phyloP scores from a whole-genome alignment of 2,113 vertebrate genomes.

The Anoplopoma fimbria region DNA sequence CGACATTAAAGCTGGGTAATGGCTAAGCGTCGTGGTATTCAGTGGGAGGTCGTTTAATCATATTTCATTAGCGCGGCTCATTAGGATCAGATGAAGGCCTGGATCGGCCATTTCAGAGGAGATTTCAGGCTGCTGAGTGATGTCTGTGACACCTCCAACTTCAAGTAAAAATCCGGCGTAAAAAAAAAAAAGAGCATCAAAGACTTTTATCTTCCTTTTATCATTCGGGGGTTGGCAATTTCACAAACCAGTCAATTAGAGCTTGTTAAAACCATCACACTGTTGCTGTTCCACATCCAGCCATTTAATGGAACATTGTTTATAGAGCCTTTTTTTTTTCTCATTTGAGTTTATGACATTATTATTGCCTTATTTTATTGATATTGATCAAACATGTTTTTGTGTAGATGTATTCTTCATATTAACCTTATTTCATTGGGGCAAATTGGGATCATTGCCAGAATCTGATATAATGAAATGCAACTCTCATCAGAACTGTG shows the following conservation, averaged over 20 bases:
- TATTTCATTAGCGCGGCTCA: conserved; percentile 74
- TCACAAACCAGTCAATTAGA: conserved; percentile 76
- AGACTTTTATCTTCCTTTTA: conserved; percentile 78
- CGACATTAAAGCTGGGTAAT: conserved; percentile 67
- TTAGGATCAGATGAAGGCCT: conserved; percentile 68
- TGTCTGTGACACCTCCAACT: conserved; percentile 59
- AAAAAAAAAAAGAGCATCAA: conserved; percentile 65
- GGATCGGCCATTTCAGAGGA: conserved; percentile 50
- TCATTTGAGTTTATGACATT: conserved; percentile 3
- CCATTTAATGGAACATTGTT: conserved; percentile 31
- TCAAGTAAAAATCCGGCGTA: conserved; percentile 26
- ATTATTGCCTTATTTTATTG: neutral
- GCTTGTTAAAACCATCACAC: conserved; percentile 58
- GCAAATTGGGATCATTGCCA: neutral
- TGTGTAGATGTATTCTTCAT: neutral
- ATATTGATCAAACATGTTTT: conserved; percentile 5
- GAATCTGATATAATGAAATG: conserved; percentile 2
- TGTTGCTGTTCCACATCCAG: conserved; percentile 37
- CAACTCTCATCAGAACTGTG: conserved; percentile 4
- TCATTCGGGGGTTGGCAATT: conserved; percentile 73
- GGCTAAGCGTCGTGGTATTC: conserved; percentile 42
- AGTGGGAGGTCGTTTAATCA: conserved; percentile 64
- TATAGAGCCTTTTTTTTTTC: conserved; percentile 12
- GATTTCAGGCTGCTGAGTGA: conserved; percentile 56
- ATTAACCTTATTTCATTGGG: neutral